phyloP scores from a whole-genome alignment of 2,888 invertebrate genomes.

The Melipona bicolor region DNA sequence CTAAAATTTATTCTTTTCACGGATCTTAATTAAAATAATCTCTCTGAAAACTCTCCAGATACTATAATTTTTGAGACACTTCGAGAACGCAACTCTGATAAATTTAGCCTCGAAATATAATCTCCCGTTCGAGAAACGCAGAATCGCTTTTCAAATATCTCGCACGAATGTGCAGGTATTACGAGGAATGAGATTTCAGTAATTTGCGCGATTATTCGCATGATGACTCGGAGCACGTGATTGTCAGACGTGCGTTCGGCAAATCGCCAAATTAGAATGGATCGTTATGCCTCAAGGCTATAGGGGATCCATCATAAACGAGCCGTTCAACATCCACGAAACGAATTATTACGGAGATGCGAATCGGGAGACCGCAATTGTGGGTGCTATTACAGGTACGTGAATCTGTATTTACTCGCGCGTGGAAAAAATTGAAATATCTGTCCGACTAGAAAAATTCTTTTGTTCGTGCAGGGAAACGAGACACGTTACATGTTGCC shows the following conservation, averaged over 20 bases:
- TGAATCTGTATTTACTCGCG: not conserved
- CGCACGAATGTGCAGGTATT: not conserved
- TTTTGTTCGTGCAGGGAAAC: too few relatives aligned
- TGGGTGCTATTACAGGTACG: not conserved
- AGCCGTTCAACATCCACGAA: slow-evolving; percentile 70
- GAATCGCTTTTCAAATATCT: not conserved
- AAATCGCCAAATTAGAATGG: slow-evolving; percentile 73
- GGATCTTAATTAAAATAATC: too few relatives aligned
- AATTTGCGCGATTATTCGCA: slow-evolving; percentile 48
- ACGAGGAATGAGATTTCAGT: slow-evolving; percentile 22
- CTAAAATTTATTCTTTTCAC: too few relatives aligned
- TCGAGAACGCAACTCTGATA: not conserved
- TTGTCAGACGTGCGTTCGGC: slow-evolving; percentile 39
- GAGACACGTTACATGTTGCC: too few relatives aligned
- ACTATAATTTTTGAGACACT: not conserved
- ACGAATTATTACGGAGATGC: slow-evolving; percentile 72
- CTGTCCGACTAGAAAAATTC: not conserved
- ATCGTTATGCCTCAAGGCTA: slow-evolving; percentile 66
- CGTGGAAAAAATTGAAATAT: not conserved
- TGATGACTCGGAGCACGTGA: slow-evolving; percentile 31
- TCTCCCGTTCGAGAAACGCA: not conserved
- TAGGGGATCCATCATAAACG: slow-evolving; percentile 67
- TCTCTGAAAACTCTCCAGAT: too few relatives aligned
- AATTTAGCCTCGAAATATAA: not conserved
- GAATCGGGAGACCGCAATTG: slow-evolving; percentile 18